Evolutionary conservation across 2,797 vertebrate species (phyloP), one percentile per base, ranked within the genome.

Genomic region (Hypotaenidia philippensis): DNA sequence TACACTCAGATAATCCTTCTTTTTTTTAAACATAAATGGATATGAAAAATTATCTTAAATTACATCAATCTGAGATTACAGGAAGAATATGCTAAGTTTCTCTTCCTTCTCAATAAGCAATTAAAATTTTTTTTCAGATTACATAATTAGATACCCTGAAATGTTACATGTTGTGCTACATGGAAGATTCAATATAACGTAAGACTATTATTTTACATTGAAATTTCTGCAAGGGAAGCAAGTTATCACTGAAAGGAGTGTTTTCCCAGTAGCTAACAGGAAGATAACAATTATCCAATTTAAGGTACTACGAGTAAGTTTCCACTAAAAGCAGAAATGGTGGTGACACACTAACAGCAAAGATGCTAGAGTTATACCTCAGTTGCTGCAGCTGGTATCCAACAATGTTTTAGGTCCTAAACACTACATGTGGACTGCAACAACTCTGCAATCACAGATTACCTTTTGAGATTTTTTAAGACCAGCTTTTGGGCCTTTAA

Each of bases 331-430:
- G 0, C 60, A 78, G 41, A 44, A 34, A 10, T 1, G 13, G 44
- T 22, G 32, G 84, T 6, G 29, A 38, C 34, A 65, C 5, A 1
- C 13, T 10, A 10, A 52, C 41, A 60, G 44, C 27, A 66, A 31
- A 12, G 25, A n/a, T 0, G 0, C 41, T n/a, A 36, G 31, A 63
- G 44, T n/a, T 81, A 45, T 1, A 65, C 60, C 45, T 38, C 4
- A 0, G 52, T 6, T 34, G 52, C 25, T 8, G 22, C 41, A 76
- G 31, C 47, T 63, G 15, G 13, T 20, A 41, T 27, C 44, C 83
- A 89, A 11, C 38, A 29, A 22, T 2, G 4, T 14, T 8, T 2
- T 4, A 32, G 45, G 8, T 6, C 50, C 32, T 10, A 57, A 84
- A 61, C 13, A 20, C 52, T 16, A 64, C 4, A 3, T 11, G n/a